Conservation (phyloP, 2,888 invertebrate genomes). For the Saturnia japonica region DNA sequence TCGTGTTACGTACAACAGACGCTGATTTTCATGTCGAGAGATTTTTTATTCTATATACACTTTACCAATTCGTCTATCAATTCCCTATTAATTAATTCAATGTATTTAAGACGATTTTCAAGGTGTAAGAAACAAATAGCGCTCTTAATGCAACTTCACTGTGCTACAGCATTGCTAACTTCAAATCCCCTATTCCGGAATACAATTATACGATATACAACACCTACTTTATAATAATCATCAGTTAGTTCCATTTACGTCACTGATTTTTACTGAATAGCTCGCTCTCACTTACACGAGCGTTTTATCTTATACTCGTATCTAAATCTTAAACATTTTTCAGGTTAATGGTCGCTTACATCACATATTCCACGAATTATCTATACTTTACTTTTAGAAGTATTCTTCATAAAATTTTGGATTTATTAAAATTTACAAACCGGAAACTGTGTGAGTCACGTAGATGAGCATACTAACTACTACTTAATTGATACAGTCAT, state of each 20-base stretch:
- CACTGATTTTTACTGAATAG: conserved; percentile 2
- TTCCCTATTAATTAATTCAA: not conserved
- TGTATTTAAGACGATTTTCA: not conserved
- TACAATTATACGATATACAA: not conserved
- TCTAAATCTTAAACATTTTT: conserved; percentile 18
- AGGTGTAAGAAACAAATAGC: not conserved
- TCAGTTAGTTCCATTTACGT: conserved; percentile 13
- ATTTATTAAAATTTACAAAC: not conserved
- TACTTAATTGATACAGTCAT: conserved; percentile 3
- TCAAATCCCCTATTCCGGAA: no score
- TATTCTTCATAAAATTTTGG: conserved; percentile 1
- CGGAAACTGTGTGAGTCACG: not conserved
- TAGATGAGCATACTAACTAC: not conserved
- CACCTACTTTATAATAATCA: conserved; percentile 1
- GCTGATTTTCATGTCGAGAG: not conserved
- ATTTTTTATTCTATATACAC: not conserved
- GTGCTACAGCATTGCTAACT: no score
- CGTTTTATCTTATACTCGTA: conserved; percentile 1
- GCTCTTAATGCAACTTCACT: no score
- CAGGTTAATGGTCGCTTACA: conserved; percentile 17
- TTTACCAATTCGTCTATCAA: conserved; percentile 10
- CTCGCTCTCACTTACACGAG: not conserved
- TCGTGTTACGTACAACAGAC: not conserved
- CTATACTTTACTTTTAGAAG: conserved; percentile 2
- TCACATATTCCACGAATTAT: conserved; percentile 15